These are phyloP conservation scores for Amphipoea lucens DNA, from an alignment of 2,888 invertebrate genomes.

Conservation along the genomic window DNA sequence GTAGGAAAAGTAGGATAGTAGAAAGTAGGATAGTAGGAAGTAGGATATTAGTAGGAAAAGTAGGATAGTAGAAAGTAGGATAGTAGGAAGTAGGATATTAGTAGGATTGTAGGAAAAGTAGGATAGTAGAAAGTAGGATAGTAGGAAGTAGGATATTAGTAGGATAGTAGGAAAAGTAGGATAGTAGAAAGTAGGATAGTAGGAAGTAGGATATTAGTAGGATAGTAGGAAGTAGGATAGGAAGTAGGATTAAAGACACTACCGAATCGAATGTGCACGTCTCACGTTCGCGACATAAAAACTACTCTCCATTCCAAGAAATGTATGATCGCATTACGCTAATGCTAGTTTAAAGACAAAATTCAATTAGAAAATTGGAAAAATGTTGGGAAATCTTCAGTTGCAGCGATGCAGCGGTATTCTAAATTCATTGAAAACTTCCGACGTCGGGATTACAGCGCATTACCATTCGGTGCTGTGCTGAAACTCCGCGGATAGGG, in stretches of 20 bases:
- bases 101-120: no score
- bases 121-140: no score
- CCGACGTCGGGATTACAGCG: slow-evolving; percentile 72
- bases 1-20: no score
- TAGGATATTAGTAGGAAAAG: no score
- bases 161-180: no score
- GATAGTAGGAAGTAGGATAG: no score
- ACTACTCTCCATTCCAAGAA: slow-evolving; percentile 1
- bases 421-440: slow-evolving; percentile 82
- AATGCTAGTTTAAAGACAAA: slow-evolving; percentile 35
- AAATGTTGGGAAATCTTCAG: slow-evolving; percentile 50
- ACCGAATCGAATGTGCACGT: background rate
- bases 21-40: no score
- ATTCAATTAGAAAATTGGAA: slow-evolving; percentile 58
- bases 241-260: background rate
- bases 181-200: no score
- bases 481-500: slow-evolving; percentile 68
- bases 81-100: no score
- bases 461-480: slow-evolving; percentile 78
- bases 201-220: no score
- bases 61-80: no score
- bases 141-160: no score
- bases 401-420: slow-evolving; percentile 71
- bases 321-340: background rate
- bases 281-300: background rate